A percentile compares a stretch with the other conserved stretches of the same genome.
phyloP scores from a whole-genome alignment of 2,797 vertebrate species.

The Prionace glauca region DNA sequence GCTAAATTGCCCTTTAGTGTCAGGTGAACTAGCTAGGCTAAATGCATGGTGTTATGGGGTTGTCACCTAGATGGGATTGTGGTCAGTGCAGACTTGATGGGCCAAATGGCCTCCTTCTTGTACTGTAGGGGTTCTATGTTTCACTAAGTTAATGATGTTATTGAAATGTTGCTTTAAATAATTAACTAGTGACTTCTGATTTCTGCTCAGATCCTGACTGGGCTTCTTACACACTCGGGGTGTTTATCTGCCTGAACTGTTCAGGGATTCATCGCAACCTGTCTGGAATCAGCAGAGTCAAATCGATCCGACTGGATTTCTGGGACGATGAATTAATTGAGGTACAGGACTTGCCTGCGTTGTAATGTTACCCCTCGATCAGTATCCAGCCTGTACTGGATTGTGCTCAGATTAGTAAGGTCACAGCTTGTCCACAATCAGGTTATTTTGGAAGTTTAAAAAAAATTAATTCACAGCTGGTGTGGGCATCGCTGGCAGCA shows the following conservation, averaged over 20 bases:
- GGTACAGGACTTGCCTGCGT: slow-evolving; percentile 54
- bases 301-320: slow-evolving; percentile 82
- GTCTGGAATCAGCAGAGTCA: slow-evolving; percentile 70
- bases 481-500: background rate
- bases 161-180: background rate
- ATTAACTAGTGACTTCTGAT: background rate
- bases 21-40: too few species aligned
- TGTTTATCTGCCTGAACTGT: slow-evolving; percentile 87
- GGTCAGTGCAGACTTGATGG: too few species aligned
- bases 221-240: slow-evolving; percentile 77
- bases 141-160: background rate
- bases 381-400: background rate
- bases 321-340: slow-evolving; percentile 78
- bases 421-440: background rate
- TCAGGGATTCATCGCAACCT: slow-evolving; percentile 81
- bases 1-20: too few species aligned
- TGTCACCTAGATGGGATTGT: too few species aligned
- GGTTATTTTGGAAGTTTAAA: background rate
- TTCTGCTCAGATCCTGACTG: slow-evolving; percentile 75
- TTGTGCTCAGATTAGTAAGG: background rate
- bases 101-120: too few species aligned
- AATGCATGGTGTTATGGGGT: too few species aligned
- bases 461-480: background rate
- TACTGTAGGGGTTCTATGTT: background rate
- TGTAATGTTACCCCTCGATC: background rate